These are phyloP conservation scores for Formica exsecta DNA, from an alignment of 1,140 invertebrate species.

Conservation along the genomic window DNA sequence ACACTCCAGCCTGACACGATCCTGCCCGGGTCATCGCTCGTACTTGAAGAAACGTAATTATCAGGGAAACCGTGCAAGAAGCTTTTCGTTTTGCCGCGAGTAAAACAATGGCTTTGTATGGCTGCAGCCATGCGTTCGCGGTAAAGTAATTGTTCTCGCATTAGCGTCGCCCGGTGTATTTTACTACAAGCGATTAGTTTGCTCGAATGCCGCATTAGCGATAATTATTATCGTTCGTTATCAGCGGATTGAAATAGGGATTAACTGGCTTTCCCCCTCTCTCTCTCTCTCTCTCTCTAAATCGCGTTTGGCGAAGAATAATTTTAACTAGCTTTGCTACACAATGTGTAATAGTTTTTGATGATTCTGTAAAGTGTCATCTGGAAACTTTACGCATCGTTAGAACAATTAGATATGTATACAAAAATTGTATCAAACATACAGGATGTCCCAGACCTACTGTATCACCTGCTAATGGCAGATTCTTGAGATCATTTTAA, in stretches of 20 bases:
- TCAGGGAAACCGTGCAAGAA: conserved; percentile 40
- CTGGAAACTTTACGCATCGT: not conserved
- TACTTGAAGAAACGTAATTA: conserved; percentile 59
- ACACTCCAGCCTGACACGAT: conserved; percentile 53
- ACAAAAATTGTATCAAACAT: not conserved
- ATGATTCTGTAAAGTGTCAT: not conserved
- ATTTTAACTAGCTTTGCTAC: not conserved
- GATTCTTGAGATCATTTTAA: too few relatives aligned
- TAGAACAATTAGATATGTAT: not conserved
- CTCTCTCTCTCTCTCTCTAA: too few relatives aligned
- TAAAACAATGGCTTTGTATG: conserved; percentile 59
- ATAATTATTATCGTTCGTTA: conserved; percentile 44
- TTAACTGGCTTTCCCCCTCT: not conserved
- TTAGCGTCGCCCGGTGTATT: conserved; percentile 48
- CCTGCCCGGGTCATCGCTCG: conserved; percentile 44
- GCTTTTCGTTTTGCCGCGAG: conserved; percentile 49
- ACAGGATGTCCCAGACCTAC: too few relatives aligned
- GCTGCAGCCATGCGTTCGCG: conserved; percentile 42
- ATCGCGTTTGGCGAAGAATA: not conserved
- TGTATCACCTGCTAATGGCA: too few relatives aligned
- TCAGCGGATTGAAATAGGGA: conserved; percentile 25
- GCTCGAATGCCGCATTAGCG: conserved; percentile 39
- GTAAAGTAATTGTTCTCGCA: conserved; percentile 56
- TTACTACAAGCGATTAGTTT: conserved; percentile 57
- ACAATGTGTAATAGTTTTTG: not conserved